Base-by-base conservation (phyloP, 2,797 vertebrate genomes). In the Enteromius argenteus region DNA sequence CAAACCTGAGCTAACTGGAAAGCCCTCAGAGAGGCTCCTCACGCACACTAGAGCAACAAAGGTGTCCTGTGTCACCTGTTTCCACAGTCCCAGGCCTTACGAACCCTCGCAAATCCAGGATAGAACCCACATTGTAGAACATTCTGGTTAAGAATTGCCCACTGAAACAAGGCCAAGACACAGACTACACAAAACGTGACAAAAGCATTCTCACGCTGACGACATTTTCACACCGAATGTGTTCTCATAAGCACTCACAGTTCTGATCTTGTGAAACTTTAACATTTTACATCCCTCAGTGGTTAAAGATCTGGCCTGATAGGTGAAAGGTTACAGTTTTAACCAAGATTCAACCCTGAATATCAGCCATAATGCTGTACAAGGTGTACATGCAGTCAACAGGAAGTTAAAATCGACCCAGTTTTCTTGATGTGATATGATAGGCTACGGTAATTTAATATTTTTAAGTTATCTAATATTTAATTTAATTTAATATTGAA, bases 41-140 rank as follows among this genome's bases (percentile, higher is more conserved):
- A 73, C 23, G 30, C 23, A 58, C n/a, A 37, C 23, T 39, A 6
- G n/a, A 35, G 23, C 14, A 71, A 80, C 44, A 80, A 19, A 53
- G 30, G 56, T 44, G 14, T 78, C 56, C 23, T 78, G 53, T 78
- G 39, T 78, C 75, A 11, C 75, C 21, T 27, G 21, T 58, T 56
- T 58, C 21, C 35, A 76, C 19, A 35, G 19, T 53, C 30, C 46
- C 30, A 35, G 30, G 71, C 30, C 17, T 5, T 73, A 21, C 1
- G 10, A 51, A 51, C 9, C 4, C 17, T 51, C 9, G 5, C 46
- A 13, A 21, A 74, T 53, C 46, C 10, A 14, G 46, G 44, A 21
- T 3, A 19, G 30, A 21, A 10, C 32, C 1, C 27, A 7, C 30
- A 35, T 1, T n/a, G 72, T 74, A 53, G 19, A 76, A 58, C 58